Conservation (phyloP, 2,797 vertebrate species). For the Pteropus rufus region DNA sequence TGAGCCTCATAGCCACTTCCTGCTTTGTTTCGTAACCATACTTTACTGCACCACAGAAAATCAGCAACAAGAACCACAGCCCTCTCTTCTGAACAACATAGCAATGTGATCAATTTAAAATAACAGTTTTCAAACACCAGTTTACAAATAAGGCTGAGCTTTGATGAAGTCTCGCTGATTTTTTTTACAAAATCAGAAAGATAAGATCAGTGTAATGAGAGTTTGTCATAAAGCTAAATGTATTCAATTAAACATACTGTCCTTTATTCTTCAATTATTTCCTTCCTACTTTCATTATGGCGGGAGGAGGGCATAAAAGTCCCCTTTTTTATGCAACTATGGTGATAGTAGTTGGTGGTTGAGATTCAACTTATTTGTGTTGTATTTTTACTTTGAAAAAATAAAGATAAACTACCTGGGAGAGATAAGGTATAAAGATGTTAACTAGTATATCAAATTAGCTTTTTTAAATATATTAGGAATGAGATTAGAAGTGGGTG, state of each 20-base stretch:
- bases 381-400: slow-evolving; percentile 11
- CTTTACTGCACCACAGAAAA: slow-evolving; percentile 24
- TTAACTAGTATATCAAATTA: background rate
- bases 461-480: background rate
- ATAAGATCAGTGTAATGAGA: slow-evolving; percentile 2
- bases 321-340: background rate
- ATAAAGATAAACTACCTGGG: slow-evolving; percentile 23
- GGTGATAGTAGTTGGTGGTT: background rate
- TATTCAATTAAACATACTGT: slow-evolving; percentile 3
- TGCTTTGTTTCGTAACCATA: background rate
- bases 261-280: slow-evolving; percentile 9
- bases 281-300: background rate
- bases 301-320: background rate
- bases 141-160: slow-evolving; percentile 13
- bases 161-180: background rate
- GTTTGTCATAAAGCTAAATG: slow-evolving; percentile 40
- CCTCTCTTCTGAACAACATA: background rate
- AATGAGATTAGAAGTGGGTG: background rate
- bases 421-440: background rate
- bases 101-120: background rate
- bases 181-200: slow-evolving; percentile 37
- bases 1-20: background rate
- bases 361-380: background rate
- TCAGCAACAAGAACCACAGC: background rate
- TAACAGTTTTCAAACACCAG: slow-evolving; percentile 12